These are phyloP conservation scores for Ctenicera cuprea DNA, from an alignment of 2,888 invertebrate species.

Conservation along the genomic window DNA sequence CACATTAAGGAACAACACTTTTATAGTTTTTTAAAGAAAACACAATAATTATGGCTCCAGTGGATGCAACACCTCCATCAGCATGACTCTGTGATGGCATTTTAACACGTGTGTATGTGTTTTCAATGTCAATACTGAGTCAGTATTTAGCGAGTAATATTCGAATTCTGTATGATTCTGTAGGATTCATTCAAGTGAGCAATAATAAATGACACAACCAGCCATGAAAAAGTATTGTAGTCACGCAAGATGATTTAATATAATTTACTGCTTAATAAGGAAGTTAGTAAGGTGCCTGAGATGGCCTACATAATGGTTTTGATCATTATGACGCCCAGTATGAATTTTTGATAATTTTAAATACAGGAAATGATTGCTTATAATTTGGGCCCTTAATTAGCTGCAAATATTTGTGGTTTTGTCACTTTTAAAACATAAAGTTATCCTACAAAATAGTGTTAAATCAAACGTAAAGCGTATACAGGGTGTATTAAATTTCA, in stretches of 20 bases:
- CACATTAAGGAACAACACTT: neutral
- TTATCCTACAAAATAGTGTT: no score
- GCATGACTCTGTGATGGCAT: neutral
- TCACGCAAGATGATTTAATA: neutral
- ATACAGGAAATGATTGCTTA: no score
- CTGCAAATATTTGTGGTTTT: no score
- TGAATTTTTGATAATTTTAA: no score
- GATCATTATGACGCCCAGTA: no score
- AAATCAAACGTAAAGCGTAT: no score
- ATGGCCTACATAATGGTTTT: no score
- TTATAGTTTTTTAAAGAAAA: neutral
- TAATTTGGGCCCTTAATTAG: no score
- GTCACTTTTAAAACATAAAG: no score
- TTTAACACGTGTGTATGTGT: constrained; percentile 7
- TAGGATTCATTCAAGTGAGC: neutral
- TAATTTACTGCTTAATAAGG: neutral
- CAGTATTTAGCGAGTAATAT: constrained; percentile 28
- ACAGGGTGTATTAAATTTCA: no score
- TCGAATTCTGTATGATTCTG: neutral
- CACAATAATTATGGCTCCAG: neutral
- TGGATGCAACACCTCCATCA: constrained; percentile 4
- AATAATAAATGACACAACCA: neutral
- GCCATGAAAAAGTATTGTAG: neutral
- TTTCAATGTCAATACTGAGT: constrained; percentile 40
- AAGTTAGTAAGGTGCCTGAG: neutral